Conservation (phyloP, 1,140 invertebrate genomes). For the Bombyx mandarina region DNA sequence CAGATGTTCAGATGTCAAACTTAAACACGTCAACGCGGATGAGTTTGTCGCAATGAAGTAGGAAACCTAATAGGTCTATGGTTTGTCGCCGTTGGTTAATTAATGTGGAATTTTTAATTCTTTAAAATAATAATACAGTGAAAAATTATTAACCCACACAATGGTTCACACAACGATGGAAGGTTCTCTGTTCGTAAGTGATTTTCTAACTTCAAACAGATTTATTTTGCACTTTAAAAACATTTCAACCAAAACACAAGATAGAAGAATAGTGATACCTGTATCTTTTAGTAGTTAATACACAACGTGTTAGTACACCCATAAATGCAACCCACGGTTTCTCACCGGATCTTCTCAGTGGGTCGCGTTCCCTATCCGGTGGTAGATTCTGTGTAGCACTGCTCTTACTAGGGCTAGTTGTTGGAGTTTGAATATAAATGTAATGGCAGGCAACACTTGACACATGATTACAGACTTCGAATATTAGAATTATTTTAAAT, state of each 20-base stretch:
- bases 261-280: neutral
- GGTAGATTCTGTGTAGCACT: no score
- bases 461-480: no score
- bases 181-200: slow-evolving; percentile 65
- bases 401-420: no score
- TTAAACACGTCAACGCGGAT: slow-evolving; percentile 22
- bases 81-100: neutral
- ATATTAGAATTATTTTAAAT: no score
- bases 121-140: neutral
- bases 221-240: neutral
- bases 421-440: no score
- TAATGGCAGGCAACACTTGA: no score
- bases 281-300: neutral
- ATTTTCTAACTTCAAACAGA: neutral
- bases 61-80: neutral
- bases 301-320: no score
- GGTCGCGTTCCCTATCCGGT: no score
- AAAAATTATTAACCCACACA: slow-evolving; percentile 11
- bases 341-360: no score
- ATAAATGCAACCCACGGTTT: no score
- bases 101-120: no score
- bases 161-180: slow-evolving; percentile 63
- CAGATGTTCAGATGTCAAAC: slow-evolving; percentile 1
- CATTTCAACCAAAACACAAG: neutral
- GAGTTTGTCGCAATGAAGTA: neutral